Conservation (phyloP, 2,797 vertebrate genomes). For the Taenioides sp. region DNA sequence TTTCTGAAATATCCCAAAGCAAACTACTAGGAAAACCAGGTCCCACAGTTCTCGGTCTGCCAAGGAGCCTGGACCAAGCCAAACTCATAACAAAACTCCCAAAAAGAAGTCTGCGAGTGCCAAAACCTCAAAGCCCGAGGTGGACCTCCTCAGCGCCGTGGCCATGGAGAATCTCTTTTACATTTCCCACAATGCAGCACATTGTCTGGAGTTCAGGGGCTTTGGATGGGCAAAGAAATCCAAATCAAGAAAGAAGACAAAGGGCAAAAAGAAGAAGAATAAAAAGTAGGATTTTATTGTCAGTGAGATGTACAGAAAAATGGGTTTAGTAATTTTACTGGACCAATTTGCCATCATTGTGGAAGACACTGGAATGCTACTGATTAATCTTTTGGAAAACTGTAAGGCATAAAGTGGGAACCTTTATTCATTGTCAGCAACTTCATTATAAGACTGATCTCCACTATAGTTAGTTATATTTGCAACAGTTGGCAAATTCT, state of each 20-base stretch:
- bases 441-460: conserved; percentile 50
- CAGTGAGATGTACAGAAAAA: neutral
- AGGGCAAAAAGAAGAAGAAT: conserved; percentile 47
- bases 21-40: conserved; percentile 68
- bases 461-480: conserved; percentile 1
- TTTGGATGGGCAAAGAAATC: conserved; percentile 80
- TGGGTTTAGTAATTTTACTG: neutral
- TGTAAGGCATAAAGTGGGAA: conserved; percentile 7
- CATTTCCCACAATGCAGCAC: conserved; percentile 83
- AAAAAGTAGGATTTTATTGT: conserved; percentile 34
- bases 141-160: conserved; percentile 79
- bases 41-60: conserved; percentile 54
- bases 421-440: conserved; percentile 14
- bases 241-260: conserved; percentile 81
- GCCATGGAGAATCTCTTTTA: conserved; percentile 88
- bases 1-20: conserved; percentile 44
- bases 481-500: conserved; percentile 39
- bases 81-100: conserved; percentile 28
- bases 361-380: neutral
- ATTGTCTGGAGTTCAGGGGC: conserved; percentile 82
- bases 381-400: neutral
- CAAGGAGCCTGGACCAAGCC: conserved; percentile 60
- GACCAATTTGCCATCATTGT: neutral
- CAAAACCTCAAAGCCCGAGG: conserved; percentile 60
- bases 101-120: conserved; percentile 65